These are phyloP conservation scores for Standfussiana lucernea DNA, from an alignment of 2,888 invertebrate genomes.

Conservation along the genomic window DNA sequence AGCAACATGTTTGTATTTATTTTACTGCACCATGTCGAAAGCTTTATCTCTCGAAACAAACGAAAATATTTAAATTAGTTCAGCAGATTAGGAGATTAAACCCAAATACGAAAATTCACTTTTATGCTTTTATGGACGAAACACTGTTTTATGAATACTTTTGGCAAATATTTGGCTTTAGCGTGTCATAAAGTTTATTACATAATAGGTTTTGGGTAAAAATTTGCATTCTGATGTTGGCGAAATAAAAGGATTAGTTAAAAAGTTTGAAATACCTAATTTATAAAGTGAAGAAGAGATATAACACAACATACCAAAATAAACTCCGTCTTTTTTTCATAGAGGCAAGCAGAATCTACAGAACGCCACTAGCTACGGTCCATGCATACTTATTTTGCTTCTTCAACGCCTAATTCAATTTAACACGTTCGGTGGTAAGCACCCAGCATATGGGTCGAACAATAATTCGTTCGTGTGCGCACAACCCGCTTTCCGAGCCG, in stretches of 20 bases:
- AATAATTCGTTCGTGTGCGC: too few species aligned
- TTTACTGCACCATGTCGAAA: background rate
- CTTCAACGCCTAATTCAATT: too few species aligned
- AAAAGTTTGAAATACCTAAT: background rate
- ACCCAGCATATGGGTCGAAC: too few species aligned
- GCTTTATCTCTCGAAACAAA: background rate
- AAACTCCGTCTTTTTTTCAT: background rate
- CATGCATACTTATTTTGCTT: too few species aligned
- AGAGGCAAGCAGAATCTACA: background rate
- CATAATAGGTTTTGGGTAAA: slow-evolving; percentile 34
- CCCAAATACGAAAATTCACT: slow-evolving; percentile 19
- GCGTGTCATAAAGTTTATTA: slow-evolving; percentile 37
- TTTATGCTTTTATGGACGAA: slow-evolving; percentile 22
- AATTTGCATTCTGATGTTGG: slow-evolving; percentile 15
- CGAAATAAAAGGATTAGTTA: background rate
- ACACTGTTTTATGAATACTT: slow-evolving; percentile 27
- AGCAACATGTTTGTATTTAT: background rate
- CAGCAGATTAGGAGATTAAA: slow-evolving; percentile 42
- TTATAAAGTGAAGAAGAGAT: background rate
- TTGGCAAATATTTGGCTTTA: slow-evolving; percentile 28
- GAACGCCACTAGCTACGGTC: too few species aligned
- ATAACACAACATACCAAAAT: background rate
- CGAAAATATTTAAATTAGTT: slow-evolving; percentile 19
- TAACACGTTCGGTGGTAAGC: too few species aligned
- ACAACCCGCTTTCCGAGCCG: too few species aligned